Evolutionary conservation across 2,888 invertebrate species (phyloP).

Genomic region (Hyles lineata): DNA sequence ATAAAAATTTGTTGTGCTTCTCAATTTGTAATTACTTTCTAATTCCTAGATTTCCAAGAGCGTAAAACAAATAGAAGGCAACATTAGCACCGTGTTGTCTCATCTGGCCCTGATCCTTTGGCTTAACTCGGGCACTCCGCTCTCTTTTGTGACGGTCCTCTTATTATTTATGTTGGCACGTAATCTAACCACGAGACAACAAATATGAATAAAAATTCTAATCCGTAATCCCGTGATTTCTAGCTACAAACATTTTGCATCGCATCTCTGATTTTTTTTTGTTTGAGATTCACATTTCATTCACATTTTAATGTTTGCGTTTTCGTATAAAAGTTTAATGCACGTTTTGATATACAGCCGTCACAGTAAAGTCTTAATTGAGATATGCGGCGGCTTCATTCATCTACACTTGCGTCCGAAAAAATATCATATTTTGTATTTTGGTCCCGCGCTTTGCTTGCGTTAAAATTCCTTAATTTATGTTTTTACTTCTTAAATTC

Average conservation of each 20-base stretch:
- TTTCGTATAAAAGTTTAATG: constrained; percentile 17
- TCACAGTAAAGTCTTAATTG: constrained; percentile 6
- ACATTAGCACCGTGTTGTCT: constrained; percentile 12
- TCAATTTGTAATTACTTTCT: background rate
- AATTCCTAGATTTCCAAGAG: background rate
- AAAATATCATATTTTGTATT: background rate
- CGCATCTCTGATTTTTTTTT: constrained; percentile 3
- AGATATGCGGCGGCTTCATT: constrained; percentile 11
- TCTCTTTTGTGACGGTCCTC: constrained; percentile 38
- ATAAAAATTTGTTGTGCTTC: background rate
- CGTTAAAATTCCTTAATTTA: no score
- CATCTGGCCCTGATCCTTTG: constrained; percentile 39
- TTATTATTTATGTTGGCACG: constrained; percentile 47
- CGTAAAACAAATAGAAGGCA: constrained; percentile 15
- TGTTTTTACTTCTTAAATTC: background rate
- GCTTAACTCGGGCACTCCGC: constrained; percentile 39
- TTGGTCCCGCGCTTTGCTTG: background rate
- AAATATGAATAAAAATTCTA: constrained; percentile 36
- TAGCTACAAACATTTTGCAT: constrained; percentile 1
- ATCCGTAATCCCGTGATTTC: constrained; percentile 16
- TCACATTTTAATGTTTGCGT: constrained; percentile 13
- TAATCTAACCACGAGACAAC: constrained; percentile 39
- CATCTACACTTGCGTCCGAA: background rate
- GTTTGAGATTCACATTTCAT: background rate
- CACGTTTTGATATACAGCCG: constrained; percentile 16